Evolutionary conservation across 2,888 invertebrate species (phyloP).

Genomic region (Caradrina clavipalpis): DNA sequence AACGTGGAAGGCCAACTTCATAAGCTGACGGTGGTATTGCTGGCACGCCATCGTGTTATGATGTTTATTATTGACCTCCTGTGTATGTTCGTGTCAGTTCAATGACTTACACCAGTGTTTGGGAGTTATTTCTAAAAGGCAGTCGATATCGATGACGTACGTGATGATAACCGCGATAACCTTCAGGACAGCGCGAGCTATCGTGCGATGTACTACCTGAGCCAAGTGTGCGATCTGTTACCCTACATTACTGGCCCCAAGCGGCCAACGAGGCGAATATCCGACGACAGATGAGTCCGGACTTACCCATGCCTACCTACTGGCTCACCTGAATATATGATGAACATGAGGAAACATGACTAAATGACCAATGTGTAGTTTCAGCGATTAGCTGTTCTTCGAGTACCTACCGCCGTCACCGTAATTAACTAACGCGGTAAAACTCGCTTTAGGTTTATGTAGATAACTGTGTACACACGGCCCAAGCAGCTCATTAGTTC

Average conservation of each 20-base stretch:
- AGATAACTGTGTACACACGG: not conserved
- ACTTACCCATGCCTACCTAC: not conserved
- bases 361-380: not conserved
- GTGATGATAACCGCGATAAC: not conserved
- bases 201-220: not conserved
- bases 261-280: no score
- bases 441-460: not conserved
- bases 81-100: not conserved
- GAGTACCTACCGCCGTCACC: not conserved
- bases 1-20: no score
- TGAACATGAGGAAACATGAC: not conserved
- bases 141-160: not conserved
- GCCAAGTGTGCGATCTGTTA: not conserved
- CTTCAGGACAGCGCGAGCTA: constrained; percentile 10
- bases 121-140: constrained; percentile 13
- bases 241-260: no score
- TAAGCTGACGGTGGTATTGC: no score
- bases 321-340: not conserved
- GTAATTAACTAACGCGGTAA: not conserved
- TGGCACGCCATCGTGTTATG: not conserved
- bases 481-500: no score
- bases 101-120: constrained; percentile 3
- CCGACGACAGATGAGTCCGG: no score
- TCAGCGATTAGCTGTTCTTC: no score
- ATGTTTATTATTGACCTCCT: not conserved